Evolutionary conservation across 1,140 invertebrate species (phyloP).

Genomic region (Macrobrachium nipponense): DNA sequence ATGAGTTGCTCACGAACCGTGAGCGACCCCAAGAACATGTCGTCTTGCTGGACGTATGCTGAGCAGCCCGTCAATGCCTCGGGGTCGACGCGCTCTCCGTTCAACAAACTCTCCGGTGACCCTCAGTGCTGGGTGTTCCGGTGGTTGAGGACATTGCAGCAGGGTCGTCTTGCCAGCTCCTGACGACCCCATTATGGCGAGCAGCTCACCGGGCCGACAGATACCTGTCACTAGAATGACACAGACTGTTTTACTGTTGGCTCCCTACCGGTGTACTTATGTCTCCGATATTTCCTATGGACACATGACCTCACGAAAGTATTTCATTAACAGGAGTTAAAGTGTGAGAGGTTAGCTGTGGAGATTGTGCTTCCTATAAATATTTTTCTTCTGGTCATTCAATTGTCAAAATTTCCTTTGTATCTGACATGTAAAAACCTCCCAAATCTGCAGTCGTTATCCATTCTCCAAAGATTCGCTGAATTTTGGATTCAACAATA

Average conservation of each 20-base stretch:
- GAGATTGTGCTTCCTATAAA: too few species aligned
- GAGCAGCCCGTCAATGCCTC: constrained; percentile 81
- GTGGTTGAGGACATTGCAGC: constrained; percentile 89
- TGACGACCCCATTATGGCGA: constrained; percentile 94
- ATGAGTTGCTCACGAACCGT: constrained; percentile 90
- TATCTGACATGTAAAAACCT: too few species aligned
- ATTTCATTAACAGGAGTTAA: not conserved
- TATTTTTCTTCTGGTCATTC: too few species aligned
- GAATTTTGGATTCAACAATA: too few species aligned
- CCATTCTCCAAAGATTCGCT: too few species aligned
- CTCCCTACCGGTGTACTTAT: not conserved
- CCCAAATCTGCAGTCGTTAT: too few species aligned
- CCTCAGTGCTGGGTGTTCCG: constrained; percentile 73
- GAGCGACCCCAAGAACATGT: constrained; percentile 91
- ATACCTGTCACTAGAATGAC: constrained; percentile 79
- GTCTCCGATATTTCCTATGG: not conserved
- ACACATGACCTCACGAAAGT: not conserved
- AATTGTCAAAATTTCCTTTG: too few species aligned
- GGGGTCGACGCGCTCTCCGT: constrained; percentile 65
- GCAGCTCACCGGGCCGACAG: constrained; percentile 87
- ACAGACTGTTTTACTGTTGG: too few species aligned
- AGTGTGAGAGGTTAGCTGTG: too few species aligned
- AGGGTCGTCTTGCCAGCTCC: constrained; percentile 97
- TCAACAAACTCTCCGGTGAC: constrained; percentile 63
- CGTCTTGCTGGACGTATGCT: constrained; percentile 96